phyloP scores from a whole-genome alignment of 1,140 invertebrate species.

The Monochamus saltuarius region DNA sequence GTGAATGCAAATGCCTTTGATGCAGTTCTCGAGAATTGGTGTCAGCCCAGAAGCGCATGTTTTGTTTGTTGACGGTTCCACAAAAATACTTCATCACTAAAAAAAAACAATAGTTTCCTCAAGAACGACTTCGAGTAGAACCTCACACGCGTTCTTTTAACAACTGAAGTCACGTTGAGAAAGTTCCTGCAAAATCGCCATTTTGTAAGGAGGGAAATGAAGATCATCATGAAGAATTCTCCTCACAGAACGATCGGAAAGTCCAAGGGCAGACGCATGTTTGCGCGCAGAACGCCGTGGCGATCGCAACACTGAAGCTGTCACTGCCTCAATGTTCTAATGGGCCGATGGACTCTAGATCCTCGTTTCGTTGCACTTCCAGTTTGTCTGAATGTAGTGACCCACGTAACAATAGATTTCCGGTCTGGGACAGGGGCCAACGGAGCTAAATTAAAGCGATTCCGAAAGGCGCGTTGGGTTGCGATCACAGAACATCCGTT shows the following conservation, averaged over 20 bases:
- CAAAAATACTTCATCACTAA: background rate
- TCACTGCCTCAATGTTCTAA: conserved; percentile 1
- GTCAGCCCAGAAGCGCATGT: background rate
- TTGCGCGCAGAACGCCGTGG: too few relatives aligned
- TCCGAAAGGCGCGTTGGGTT: too few relatives aligned
- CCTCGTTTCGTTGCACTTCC: too few relatives aligned
- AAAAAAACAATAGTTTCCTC: too few relatives aligned
- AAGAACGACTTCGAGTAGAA: background rate
- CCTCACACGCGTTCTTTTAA: background rate
- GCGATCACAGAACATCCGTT: too few relatives aligned
- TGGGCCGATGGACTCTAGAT: too few relatives aligned
- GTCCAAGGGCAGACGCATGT: too few relatives aligned
- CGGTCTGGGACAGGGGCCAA: background rate
- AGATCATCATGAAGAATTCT: too few relatives aligned
- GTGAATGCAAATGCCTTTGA: conserved; percentile 1
- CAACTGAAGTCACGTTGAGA: background rate
- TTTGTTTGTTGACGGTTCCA: background rate
- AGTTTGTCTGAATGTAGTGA: too few relatives aligned
- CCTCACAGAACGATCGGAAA: too few relatives aligned
- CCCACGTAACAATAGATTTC: background rate
- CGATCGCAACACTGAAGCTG: too few relatives aligned
- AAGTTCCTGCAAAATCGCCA: conserved; percentile 1
- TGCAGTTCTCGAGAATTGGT: background rate
- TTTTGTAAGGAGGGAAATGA: background rate
- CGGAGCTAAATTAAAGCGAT: conserved; percentile 1